Evolutionary conservation across 2,113 vertebrate species (phyloP).

Genomic region (Brachyhypopomus gauderio): DNA sequence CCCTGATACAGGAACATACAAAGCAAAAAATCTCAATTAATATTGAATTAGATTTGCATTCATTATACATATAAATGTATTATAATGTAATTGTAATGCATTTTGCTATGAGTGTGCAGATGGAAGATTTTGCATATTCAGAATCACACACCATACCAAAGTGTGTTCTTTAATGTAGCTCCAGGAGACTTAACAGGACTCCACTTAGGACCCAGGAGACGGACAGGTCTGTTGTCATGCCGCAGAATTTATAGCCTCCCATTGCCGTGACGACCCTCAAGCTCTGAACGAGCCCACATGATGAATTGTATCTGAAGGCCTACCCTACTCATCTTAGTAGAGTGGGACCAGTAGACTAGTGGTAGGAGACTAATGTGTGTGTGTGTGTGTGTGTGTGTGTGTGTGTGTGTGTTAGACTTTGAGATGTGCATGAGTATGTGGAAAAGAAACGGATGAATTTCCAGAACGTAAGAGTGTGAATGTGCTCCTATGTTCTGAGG

Average conservation of each 20-base stretch:
- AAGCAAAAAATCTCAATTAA: too few species aligned
- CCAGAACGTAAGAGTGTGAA: slow-evolving; percentile 11
- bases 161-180: too few species aligned
- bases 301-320: background rate
- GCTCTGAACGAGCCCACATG: background rate
- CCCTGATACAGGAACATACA: too few species aligned
- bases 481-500: slow-evolving; percentile 28
- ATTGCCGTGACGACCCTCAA: background rate
- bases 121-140: too few species aligned
- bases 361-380: background rate
- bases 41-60: too few species aligned
- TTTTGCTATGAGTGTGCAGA: too few species aligned
- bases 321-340: background rate
- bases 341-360: background rate
- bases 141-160: too few species aligned
- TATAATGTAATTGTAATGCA: too few species aligned
- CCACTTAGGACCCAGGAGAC: background rate
- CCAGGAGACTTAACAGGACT: background rate
- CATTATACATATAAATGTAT: too few species aligned
- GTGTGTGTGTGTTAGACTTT: background rate
- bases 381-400: background rate
- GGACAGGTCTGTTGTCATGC: background rate
- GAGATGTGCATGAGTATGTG: background rate
- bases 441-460: background rate
- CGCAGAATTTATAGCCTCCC: background rate